Evolutionary conservation across 2,113 vertebrate species (phyloP).

Genomic region (Stomatorhinus ivindoensis): DNA sequence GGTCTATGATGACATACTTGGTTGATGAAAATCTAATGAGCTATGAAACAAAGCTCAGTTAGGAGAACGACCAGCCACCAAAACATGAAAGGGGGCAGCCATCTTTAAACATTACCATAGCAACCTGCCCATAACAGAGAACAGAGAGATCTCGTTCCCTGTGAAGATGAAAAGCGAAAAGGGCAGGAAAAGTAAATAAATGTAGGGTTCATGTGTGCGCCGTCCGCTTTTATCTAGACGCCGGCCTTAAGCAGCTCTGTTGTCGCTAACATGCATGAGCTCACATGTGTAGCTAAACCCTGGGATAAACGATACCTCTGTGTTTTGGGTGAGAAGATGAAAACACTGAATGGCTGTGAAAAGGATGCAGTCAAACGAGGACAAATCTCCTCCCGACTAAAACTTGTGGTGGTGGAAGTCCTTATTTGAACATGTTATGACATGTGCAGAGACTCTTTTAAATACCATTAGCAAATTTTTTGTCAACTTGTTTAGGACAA

Average conservation of each 20-base stretch:
- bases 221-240: neutral
- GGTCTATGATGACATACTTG: neutral
- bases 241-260: neutral
- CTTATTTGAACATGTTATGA: neutral
- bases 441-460: neutral
- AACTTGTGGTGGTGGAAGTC: neutral
- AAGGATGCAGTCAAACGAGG: neutral
- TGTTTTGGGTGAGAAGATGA: neutral
- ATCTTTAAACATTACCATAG: neutral
- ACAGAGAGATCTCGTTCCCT: neutral
- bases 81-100: neutral
- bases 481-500: neutral
- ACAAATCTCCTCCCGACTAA: neutral
- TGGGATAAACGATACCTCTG: neutral
- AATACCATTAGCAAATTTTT: neutral
- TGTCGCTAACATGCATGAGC: neutral
- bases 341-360: neutral
- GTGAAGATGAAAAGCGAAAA: slow-evolving; percentile 9
- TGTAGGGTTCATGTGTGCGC: neutral
- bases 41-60: neutral
- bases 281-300: neutral
- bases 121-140: neutral
- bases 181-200: neutral
- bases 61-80: neutral
- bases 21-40: neutral